Evolutionary conservation across 2,113 vertebrate species (phyloP), one percentile per base, ranked within the genome.

Genomic region (Sapayoa aenigma): DNA sequence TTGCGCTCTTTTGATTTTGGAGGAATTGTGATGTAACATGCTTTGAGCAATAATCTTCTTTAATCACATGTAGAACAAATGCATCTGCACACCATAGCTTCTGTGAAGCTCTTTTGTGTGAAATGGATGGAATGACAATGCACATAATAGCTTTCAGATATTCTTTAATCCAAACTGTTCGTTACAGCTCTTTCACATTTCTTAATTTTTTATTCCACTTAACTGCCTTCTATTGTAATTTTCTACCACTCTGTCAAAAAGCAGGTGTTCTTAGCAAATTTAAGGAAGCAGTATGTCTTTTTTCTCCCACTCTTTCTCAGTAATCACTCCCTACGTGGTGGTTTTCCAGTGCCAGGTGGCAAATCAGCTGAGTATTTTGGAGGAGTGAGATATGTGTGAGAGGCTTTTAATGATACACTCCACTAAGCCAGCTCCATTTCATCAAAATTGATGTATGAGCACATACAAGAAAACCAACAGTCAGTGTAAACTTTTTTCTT

Each of bases 391-490:
- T 47, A 33, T 11, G 41, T 4, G 23, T 77, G 65, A 85, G 39
- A 82, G 42, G 41, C 21, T 66, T 59, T 44, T 92, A 92, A 79
- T 82, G 68, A 90, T 27, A 74, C 74, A 28, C 88, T 94, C 58
- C 59, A 92, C 62, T 65, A 72, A 88, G 69, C 72, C 80, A 73
- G 47, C 50, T 78, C 56, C 56, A 44, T 78, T 85, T 82, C 79
- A 87, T 95, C 91, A 87, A 52, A 46, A 9, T 27, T 96, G 92
- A 97, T 96, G 67, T 78, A 96, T n/a, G 30, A 75, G 35, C 37
- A 80, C 23, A 42, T 47, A 62, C 6, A n/a, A 93, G 83, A 92
- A 95, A 94, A 53, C 3, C 23, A 90, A 84, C n/a, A 65, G 37
- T 76, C 27, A 62, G 19, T 74, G 84, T 93, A 74, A 87, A 93